Evolutionary conservation across 2,797 vertebrate species (phyloP).

Genomic region (Sebastes glaucus): DNA sequence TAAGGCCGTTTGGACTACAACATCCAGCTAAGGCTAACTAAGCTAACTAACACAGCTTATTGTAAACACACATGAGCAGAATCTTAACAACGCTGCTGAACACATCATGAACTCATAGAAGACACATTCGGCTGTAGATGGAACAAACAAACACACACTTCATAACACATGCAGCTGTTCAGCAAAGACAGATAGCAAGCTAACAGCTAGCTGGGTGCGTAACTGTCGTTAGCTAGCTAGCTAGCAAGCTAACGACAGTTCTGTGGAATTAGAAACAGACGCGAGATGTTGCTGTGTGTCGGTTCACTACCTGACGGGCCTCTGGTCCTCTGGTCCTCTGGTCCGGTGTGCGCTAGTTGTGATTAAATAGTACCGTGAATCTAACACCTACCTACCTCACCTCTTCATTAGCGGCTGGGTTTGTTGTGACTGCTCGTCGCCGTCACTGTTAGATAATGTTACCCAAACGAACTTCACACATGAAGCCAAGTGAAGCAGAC

Average conservation of each 20-base stretch:
- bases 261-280: background rate
- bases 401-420: background rate
- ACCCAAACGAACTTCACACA: background rate
- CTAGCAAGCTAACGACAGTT: constrained; percentile 12
- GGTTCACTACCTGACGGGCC: background rate
- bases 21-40: background rate
- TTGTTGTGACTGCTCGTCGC: constrained; percentile 4
- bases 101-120: too few species aligned
- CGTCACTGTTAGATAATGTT: background rate
- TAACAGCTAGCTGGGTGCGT: background rate
- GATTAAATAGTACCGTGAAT: background rate
- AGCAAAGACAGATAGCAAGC: background rate
- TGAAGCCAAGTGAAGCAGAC: background rate
- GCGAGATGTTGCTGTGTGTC: too few species aligned
- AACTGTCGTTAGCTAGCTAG: constrained; percentile 21
- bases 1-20: background rate
- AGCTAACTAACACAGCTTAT: background rate
- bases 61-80: background rate
- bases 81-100: background rate
- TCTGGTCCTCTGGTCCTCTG: background rate
- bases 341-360: background rate
- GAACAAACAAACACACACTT: background rate
- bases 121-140: accelerated
- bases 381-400: background rate
- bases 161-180: background rate